Conservation (phyloP, 2,797 vertebrate genomes). For the Serranus cabrilla region DNA sequence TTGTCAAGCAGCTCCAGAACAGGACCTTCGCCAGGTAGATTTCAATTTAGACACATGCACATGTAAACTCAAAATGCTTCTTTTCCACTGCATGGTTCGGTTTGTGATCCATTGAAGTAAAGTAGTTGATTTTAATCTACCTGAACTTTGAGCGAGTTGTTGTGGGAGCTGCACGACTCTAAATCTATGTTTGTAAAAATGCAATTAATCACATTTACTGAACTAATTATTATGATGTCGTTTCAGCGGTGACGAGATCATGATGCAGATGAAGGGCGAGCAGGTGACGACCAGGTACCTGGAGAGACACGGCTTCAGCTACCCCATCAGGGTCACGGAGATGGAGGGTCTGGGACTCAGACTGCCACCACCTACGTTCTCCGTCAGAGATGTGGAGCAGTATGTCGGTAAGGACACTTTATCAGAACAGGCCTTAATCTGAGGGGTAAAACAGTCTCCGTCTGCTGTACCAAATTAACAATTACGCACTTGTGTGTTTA, state of each 20-base stretch:
- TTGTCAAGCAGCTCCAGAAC: conserved; percentile 91
- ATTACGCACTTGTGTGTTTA: conserved; percentile 32
- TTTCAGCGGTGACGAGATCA: conserved; percentile 92
- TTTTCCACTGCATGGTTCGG: too few relatives aligned
- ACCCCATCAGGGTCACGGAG: conserved; percentile 92
- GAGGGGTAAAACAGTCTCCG: not conserved
- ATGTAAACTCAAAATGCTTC: too few relatives aligned
- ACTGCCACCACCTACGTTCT: conserved; percentile 92
- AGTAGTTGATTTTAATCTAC: too few relatives aligned
- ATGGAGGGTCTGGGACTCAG: conserved; percentile 95
- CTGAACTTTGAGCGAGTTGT: too few relatives aligned
- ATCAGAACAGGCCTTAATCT: not conserved
- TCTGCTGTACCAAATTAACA: conserved; percentile 37
- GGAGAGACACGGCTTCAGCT: conserved; percentile 95
- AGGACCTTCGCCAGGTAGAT: conserved; percentile 93
- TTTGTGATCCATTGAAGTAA: too few relatives aligned
- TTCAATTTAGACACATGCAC: not conserved
- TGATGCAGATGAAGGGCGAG: conserved; percentile 94
- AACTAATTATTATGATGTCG: conserved; percentile 21
- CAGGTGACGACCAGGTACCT: conserved; percentile 94
- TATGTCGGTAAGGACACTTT: conserved; percentile 92
- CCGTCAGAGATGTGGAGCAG: conserved; percentile 94
- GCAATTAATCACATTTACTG: not conserved
- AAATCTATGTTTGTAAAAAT: not conserved
- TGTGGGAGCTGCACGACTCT: not conserved